phyloP scores from a whole-genome alignment of 1,140 invertebrate genomes.

The Alviniconcha marisindica region DNA sequence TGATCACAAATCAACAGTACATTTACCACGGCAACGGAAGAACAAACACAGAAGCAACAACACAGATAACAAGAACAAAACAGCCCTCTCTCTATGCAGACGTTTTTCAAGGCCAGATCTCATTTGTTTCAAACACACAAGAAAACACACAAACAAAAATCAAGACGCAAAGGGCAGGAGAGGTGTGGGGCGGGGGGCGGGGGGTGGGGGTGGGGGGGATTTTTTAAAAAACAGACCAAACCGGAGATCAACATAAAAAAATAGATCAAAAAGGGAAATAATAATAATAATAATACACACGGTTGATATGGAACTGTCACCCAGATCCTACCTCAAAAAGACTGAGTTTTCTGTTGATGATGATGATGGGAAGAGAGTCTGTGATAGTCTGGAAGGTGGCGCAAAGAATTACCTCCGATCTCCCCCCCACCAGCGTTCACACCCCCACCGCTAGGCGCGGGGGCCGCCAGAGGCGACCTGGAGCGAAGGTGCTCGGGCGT shows the following conservation, averaged over 20 bases:
- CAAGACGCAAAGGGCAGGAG: neutral
- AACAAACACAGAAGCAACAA: neutral
- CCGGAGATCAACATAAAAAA: too few relatives aligned
- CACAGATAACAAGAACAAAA: neutral
- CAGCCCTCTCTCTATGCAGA: neutral
- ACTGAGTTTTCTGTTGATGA: constrained; percentile 16
- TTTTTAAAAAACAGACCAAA: too few relatives aligned
- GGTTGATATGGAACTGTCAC: neutral
- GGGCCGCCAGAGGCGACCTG: constrained; percentile 21
- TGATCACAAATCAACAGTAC: too few relatives aligned
- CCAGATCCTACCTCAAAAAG: constrained; percentile 41
- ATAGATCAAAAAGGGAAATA: neutral
- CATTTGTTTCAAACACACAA: neutral
- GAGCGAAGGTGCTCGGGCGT: constrained; percentile 23
- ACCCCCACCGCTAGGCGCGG: constrained; percentile 19
- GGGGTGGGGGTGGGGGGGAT: neutral
- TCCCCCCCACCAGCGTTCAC: neutral
- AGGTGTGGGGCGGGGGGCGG: neutral
- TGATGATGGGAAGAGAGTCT: constrained; percentile 22
- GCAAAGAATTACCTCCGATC: constrained; percentile 39
- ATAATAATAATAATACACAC: neutral
- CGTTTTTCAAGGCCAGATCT: neutral
- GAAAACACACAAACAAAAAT: neutral
- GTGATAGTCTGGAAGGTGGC: constrained; percentile 24
- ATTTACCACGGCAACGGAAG: neutral